Base-by-base conservation (phyloP, 2,888 invertebrate species). In the Epirrhoe tristata region DNA sequence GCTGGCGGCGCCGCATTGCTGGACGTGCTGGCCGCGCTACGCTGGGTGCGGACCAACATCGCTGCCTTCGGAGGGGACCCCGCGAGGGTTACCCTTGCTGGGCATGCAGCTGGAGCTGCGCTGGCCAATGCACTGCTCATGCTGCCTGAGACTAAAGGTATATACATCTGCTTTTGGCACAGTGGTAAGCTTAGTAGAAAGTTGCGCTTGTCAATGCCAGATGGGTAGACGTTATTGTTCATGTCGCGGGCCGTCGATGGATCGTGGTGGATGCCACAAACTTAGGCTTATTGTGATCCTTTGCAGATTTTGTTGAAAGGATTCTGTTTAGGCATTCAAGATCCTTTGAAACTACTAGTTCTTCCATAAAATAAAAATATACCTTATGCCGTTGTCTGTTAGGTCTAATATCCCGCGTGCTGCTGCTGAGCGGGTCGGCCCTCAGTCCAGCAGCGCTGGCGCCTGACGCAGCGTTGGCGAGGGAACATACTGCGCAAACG, bases 1-100 rank as follows among this genome's bases (percentile, higher is more conserved):
- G 86, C 90, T 1, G 92, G 91, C 14, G 91, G 93, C 48, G 89
- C 91, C 14, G 92, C 87, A 1, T 79, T 98, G 73, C 95, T 97
- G 85, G 98, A 98, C 91, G 96, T 97, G 80, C 94, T 95, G 55
- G 97, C 97, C 51, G 97, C 97, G n/a, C 94, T 98, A 69, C 94
- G 95, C 70, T 98, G 98, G 98, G 94, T 98, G 79, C 95, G 96
- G 73, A 95, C 95, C 77, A 98, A 98, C 89, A 96, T 98, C 53
- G 97, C 95, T 0, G 96, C 96, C 2, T 98, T 98, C 87, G 98
- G 98, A n/a, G 98, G 98, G 0, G 98, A 98, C 90, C 96, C 97
- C 0, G 91, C 94, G 55, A 94, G 97, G 59, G 95, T 98, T 69
- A 98, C 98, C 31, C 90, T 98, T 51, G 94, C 97, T 73, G 98